Base-by-base conservation (phyloP, 2,888 invertebrate genomes). In the Eupithecia dodoneata region DNA sequence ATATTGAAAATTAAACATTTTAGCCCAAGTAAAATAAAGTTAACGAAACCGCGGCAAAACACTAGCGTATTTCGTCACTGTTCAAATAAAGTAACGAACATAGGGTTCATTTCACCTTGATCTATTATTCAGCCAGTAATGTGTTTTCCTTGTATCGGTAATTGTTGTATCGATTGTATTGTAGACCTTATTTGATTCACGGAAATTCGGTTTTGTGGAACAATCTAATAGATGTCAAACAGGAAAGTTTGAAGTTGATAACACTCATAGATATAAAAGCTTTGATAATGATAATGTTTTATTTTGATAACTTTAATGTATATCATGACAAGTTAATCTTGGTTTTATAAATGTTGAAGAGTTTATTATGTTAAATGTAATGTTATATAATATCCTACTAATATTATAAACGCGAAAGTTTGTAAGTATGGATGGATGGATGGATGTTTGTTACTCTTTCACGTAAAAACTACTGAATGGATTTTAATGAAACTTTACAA, bases 121-220 rank as follows among this genome's bases (percentile, higher is more conserved):
- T 80, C n/a, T 75, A 81, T 80, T 79, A 81, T 79, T 80, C 75
- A 79, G 18, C 2, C 6, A 49, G 9, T 78, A 76, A 77, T 79
- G 75, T 71, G 52, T 76, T 76, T 78, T 76, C 78, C 71, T 76
- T 79, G 72, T 75, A 77, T 76, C 45, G 49, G 63, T 70, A 78
- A 78, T 78, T 78, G 78, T 70, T 77, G 41, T 74, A 73, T 76
- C 63, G 72, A 77, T 72, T 73, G 66, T 67, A 45, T 41, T 41
- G 44, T 55, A 65, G 66, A 52, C 44, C 42, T 72, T 72, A 71
- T 72, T 77, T 15, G 52, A 45, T 75, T 71, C 52, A 65, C 49
- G 59, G 55, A 67, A 71, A 47, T 52, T 75, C 55, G 49, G 42
- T 47, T 75, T 69, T 49, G 41, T 59, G 18, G 71, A 10, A 47